Percentiles rank a stretch among this genome's conserved stretches.
Conservation (phyloP, 2,888 invertebrate species). For the Phyllotreta striolata region DNA sequence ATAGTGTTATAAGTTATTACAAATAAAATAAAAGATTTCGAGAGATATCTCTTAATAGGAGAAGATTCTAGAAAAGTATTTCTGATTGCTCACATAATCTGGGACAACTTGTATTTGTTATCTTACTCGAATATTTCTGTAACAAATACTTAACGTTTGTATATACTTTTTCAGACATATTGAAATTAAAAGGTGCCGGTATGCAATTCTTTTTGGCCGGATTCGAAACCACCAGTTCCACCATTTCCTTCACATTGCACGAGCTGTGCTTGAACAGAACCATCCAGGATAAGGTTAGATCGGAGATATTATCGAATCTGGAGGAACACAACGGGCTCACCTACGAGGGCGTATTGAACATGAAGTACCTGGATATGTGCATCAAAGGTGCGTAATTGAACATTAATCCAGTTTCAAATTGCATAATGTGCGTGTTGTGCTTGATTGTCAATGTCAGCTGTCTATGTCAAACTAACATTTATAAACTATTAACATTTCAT, state of each 20-base stretch:
- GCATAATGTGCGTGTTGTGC: too few species aligned
- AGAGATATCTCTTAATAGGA: too few species aligned
- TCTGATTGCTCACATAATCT: too few species aligned
- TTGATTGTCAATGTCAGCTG: too few species aligned
- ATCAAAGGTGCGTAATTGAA: too few species aligned
- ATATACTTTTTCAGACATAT: background rate
- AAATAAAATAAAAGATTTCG: too few species aligned
- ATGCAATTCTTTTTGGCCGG: slow-evolving; percentile 58
- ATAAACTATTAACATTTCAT: background rate
- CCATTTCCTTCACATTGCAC: slow-evolving; percentile 65
- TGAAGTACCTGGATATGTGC: slow-evolving; percentile 51
- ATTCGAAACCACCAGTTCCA: slow-evolving; percentile 69
- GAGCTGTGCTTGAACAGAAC: slow-evolving; percentile 64
- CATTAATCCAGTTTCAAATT: too few species aligned
- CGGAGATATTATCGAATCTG: slow-evolving; percentile 62
- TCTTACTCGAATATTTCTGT: too few species aligned
- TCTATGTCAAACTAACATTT: background rate
- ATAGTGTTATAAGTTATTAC: too few species aligned
- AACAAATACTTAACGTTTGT: too few species aligned
- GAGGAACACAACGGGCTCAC: slow-evolving; percentile 57
- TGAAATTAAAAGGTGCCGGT: slow-evolving; percentile 38
- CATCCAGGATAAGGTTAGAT: slow-evolving; percentile 64
- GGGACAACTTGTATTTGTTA: too few species aligned
- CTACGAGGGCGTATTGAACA: slow-evolving; percentile 64
- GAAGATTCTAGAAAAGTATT: too few species aligned